Percentiles rank a stretch among this genome's conserved stretches.
phyloP scores from a whole-genome alignment of 2,113 vertebrate genomes.

The Tympanuchus pallidicinctus region DNA sequence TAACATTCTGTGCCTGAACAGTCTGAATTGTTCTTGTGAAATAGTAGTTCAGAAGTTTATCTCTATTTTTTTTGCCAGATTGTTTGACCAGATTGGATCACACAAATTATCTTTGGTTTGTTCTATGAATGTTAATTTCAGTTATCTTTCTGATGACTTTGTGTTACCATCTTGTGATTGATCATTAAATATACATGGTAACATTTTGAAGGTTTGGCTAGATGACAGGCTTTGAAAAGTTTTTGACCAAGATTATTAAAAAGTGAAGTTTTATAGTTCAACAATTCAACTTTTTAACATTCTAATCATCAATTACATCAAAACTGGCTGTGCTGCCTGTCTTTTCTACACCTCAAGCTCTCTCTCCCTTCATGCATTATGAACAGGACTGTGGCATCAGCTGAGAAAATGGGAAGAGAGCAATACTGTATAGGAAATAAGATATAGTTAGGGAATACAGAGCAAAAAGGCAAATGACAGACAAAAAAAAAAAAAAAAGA shows the following conservation, averaged over 20 bases:
- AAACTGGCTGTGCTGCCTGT: neutral
- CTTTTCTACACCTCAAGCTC: neutral
- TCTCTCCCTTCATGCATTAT: neutral
- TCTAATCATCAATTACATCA: neutral
- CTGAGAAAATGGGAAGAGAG: neutral
- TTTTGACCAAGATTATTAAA: neutral
- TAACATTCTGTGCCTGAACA: neutral
- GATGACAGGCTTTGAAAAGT: neutral
- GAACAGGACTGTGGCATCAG: neutral
- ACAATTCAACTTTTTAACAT: neutral
- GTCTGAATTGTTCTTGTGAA: neutral
- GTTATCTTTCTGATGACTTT: neutral
- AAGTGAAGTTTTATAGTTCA: neutral
- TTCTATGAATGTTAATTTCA: neutral
- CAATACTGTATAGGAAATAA: neutral
- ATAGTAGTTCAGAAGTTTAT: neutral
- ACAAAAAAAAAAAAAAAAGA: neutral
- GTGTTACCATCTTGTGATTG: neutral
- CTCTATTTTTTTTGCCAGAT: neutral
- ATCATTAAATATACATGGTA: neutral
- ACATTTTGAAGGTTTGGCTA: neutral
- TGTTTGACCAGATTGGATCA: neutral
- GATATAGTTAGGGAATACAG: neutral
- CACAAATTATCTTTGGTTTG: neutral
- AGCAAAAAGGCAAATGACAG: accelerated